These are phyloP conservation scores for Pyrocoelia pectoralis DNA, from an alignment of 2,888 invertebrate species.

Conservation along the genomic window DNA sequence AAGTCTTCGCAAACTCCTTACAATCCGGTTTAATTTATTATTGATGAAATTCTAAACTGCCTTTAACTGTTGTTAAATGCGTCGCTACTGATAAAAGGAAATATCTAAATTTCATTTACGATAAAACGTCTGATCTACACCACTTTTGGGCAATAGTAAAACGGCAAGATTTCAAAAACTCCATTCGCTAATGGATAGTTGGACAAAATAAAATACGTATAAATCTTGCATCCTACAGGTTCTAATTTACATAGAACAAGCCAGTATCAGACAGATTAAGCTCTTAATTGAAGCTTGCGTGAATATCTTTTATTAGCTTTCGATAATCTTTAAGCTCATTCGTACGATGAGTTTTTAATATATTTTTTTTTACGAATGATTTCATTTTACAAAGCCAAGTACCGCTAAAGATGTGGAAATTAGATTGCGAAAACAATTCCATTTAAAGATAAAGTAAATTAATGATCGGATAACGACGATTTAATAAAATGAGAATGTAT, in stretches of 20 bases:
- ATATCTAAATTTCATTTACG: slow-evolving; percentile 16
- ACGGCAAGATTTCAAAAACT: neutral
- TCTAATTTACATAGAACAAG: slow-evolving; percentile 52
- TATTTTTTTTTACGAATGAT: neutral
- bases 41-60: slow-evolving; percentile 31
- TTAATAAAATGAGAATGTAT: neutral
- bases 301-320: slow-evolving; percentile 43
- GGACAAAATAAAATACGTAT: slow-evolving; percentile 41
- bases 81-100: slow-evolving; percentile 34
- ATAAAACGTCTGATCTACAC: neutral
- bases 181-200: neutral
- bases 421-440: neutral
- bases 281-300: slow-evolving; percentile 52
- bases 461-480: neutral
- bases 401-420: neutral
- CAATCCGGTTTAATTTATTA: slow-evolving; percentile 35
- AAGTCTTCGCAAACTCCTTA: slow-evolving; percentile 23
- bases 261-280: slow-evolving; percentile 49
- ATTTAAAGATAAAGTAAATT: neutral
- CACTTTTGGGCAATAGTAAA: neutral
- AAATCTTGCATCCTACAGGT: slow-evolving; percentile 47
- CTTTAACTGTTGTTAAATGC: slow-evolving; percentile 17
- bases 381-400: neutral
- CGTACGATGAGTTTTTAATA: neutral
- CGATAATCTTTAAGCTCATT: slow-evolving; percentile 23